Percentiles rank a stretch among this genome's conserved stretches.
Conservation (phyloP, 2,888 invertebrate genomes). For the Sicus ferrugineus region DNA sequence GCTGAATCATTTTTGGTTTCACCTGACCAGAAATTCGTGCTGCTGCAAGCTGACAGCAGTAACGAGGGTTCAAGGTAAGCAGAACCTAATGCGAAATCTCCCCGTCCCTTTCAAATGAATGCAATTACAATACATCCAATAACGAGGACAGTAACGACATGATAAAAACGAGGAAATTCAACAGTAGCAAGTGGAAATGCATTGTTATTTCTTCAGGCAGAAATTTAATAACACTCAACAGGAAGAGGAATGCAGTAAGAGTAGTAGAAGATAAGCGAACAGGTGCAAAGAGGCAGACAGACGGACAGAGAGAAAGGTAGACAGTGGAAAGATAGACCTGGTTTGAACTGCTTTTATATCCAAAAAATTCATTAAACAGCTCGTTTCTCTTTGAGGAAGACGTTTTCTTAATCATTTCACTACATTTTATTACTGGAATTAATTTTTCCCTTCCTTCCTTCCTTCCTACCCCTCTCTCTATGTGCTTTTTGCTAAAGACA, state of each 20-base stretch:
- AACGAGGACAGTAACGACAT: not conserved
- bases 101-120: not conserved
- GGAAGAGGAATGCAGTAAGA: too few species aligned
- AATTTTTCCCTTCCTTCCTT: too few species aligned
- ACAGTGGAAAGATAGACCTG: too few species aligned
- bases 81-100: not conserved
- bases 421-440: too few species aligned
- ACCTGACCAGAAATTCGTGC: conserved; percentile 78
- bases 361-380: too few species aligned
- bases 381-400: too few species aligned
- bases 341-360: too few species aligned
- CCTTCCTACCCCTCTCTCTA: not conserved
- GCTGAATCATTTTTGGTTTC: conserved; percentile 81
- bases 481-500: conserved; percentile 48
- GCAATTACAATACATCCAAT: too few species aligned
- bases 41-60: conserved; percentile 74
- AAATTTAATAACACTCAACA: not conserved
- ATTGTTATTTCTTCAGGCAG: not conserved
- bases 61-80: conserved; percentile 57
- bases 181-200: not conserved
- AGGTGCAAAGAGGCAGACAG: not conserved
- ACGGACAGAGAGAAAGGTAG: too few species aligned
- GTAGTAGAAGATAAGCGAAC: not conserved
- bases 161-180: not conserved
- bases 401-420: too few species aligned